Conservation (phyloP, 2,797 vertebrate species). For the Scyliorhinus canicula region DNA sequence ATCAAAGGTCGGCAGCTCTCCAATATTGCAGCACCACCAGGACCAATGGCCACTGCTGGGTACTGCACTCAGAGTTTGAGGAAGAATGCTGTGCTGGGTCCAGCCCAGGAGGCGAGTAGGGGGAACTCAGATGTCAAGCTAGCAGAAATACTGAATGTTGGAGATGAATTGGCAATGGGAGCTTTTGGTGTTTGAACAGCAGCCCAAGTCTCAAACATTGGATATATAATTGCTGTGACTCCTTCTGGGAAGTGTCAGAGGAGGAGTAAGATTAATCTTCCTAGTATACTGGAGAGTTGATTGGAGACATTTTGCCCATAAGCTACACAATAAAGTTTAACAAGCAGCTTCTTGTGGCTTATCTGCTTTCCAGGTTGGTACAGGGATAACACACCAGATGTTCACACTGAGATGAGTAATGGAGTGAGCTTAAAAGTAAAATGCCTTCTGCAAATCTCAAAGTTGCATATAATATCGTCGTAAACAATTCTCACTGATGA, state of each 20-base stretch:
- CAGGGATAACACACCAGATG: slow-evolving; percentile 3
- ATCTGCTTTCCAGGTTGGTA: not conserved
- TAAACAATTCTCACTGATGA: not conserved
- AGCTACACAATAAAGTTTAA: not conserved
- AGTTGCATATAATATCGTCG: not conserved
- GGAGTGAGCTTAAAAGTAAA: not conserved
- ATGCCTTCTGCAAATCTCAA: not conserved
- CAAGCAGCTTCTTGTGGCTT: not conserved
- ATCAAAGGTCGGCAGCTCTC: too few species aligned
- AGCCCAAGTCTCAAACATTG: not conserved
- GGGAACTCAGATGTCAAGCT: too few species aligned
- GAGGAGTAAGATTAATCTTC: not conserved
- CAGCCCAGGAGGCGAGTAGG: too few species aligned
- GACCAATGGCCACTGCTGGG: too few species aligned
- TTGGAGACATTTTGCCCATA: not conserved
- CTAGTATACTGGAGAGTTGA: not conserved
- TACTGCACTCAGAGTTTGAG: too few species aligned
- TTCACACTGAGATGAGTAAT: not conserved
- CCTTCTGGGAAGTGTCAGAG: not conserved
- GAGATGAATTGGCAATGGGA: not conserved
- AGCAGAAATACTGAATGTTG: not conserved
- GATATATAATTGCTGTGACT: not conserved
- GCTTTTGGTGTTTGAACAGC: not conserved
- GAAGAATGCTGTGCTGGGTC: too few species aligned
- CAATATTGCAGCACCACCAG: too few species aligned